phyloP scores from a whole-genome alignment of 2,113 vertebrate species.

The Gavia stellata region DNA sequence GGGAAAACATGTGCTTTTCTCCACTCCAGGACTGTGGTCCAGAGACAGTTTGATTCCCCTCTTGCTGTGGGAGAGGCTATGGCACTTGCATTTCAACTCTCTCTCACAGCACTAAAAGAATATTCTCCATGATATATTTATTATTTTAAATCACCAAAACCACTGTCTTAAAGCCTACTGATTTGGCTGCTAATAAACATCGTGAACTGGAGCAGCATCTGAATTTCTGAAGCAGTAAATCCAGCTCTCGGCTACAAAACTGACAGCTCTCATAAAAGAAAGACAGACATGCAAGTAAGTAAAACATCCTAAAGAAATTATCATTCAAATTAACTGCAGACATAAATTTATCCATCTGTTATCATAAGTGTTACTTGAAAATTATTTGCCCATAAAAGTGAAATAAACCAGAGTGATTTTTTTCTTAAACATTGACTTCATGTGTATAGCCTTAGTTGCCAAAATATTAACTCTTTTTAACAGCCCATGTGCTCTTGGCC shows the following conservation, averaged over 20 bases:
- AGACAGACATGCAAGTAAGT: slow-evolving; percentile 25
- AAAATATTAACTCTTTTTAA: slow-evolving; percentile 66
- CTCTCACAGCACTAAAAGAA: background rate
- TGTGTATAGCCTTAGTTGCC: slow-evolving; percentile 20
- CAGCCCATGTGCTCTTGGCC: slow-evolving; percentile 8
- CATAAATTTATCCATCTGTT: slow-evolving; percentile 61
- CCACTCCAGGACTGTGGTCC: rapidly evolving
- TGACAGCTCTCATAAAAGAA: slow-evolving; percentile 45
- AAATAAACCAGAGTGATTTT: slow-evolving; percentile 45
- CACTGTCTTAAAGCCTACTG: slow-evolving; percentile 13
- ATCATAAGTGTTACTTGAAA: slow-evolving; percentile 53
- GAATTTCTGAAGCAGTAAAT: slow-evolving; percentile 40
- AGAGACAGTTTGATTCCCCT: background rate
- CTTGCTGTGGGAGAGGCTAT: background rate
- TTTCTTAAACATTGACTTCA: slow-evolving; percentile 30
- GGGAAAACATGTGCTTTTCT: background rate
- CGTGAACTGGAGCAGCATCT: background rate
- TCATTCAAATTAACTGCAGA: slow-evolving; percentile 56
- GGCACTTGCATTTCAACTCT: background rate
- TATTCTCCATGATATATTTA: background rate
- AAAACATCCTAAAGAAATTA: slow-evolving; percentile 67
- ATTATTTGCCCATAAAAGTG: slow-evolving; percentile 66
- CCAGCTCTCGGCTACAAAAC: slow-evolving; percentile 16
- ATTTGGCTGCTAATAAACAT: slow-evolving; percentile 35
- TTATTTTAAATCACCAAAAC: background rate